These are phyloP conservation scores for Campylorhamphus procurvoides DNA, from an alignment of 2,113 vertebrate species.

Conservation along the genomic window DNA sequence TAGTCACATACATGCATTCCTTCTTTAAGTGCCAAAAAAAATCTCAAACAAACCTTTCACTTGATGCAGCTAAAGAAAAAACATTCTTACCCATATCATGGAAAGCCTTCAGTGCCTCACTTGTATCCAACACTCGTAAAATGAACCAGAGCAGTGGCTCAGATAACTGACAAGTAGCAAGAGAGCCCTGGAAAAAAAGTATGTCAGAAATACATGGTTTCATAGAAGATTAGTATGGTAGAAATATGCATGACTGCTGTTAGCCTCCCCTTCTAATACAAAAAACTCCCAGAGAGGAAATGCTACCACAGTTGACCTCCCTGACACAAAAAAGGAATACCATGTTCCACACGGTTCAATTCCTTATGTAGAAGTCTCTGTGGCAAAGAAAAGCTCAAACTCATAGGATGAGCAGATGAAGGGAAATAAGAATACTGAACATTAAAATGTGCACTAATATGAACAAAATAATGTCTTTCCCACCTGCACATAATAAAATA, in stretches of 20 bases:
- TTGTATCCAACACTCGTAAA: slow-evolving; percentile 94
- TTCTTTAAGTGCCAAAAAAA: not conserved
- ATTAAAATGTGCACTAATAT: not conserved
- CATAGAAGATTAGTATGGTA: not conserved
- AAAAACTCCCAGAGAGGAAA: not conserved
- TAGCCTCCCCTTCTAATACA: not conserved
- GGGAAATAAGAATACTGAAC: not conserved
- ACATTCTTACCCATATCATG: slow-evolving; percentile 94
- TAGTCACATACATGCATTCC: not conserved
- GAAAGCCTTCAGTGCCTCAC: slow-evolving; percentile 96
- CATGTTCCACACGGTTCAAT: not conserved
- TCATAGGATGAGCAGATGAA: not conserved
- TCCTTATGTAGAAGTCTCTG: rapidly evolving
- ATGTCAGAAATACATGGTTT: not conserved
- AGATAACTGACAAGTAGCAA: slow-evolving; percentile 97
- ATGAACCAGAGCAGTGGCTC: slow-evolving; percentile 98
- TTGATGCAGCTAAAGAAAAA: not conserved
- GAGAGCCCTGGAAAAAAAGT: slow-evolving; percentile 84
- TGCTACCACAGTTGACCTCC: not conserved
- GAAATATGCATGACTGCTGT: not conserved
- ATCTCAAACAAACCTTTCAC: not conserved
- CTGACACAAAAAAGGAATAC: not conserved
- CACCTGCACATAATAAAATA: not conserved
- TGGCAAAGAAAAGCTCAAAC: not conserved
- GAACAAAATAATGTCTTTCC: not conserved